Evolutionary conservation across 2,113 vertebrate species (phyloP), one percentile per base, ranked within the genome.

Genomic region (Monarcha castaneiventris): DNA sequence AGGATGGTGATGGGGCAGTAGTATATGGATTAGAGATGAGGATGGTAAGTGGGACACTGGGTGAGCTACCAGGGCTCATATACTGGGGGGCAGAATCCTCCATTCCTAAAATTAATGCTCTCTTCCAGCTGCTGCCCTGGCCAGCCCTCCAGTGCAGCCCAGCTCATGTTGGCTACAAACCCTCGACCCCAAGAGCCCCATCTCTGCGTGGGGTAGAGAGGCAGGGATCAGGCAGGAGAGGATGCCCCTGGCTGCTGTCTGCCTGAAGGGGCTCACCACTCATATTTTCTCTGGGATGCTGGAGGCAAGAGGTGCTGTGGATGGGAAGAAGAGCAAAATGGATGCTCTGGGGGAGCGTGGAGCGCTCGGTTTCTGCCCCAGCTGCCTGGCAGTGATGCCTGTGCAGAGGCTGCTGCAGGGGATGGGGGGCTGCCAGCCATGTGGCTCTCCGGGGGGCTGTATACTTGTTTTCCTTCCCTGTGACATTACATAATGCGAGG

Each of bases 401-500:
- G 63, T 10, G 44, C 25, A 3, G 35, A 83, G 77, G 63, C 92
- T 94, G 82, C 87, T 82, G 89, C 43, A 11, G 49, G 63, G 58
- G 74, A 49, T 0, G 27, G 49, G 76, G n/a, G 10, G 78, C 64
- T 6, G 27, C 67, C 89, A 90, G 73, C 72, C 26, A 1, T 16
- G 78, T 72, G 66, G 72, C 74, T 93, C 95, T 87, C 95, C 0
- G 0, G 71, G 61, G 96, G 84, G 79, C 90, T 56, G 39, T 96
- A 96, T 89, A 62, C 82, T 97, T 97, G 95, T 96, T 97, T 97
- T 97, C 87, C 96, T 97, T 96, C 89, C 72, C 92, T 79, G 66
- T 96, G 94, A 94, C 94, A 96, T 96, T 96, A 97, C 94, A 95
- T 96, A 96, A 97, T 92, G 96, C n/a, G 87, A 96, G 91, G 96